A percentile compares a stretch with the other conserved stretches of the same genome.
These are phyloP conservation scores for Hirtodrosophila trivittata DNA, from an alignment of 2,888 invertebrate species.

Conservation along the genomic window DNA sequence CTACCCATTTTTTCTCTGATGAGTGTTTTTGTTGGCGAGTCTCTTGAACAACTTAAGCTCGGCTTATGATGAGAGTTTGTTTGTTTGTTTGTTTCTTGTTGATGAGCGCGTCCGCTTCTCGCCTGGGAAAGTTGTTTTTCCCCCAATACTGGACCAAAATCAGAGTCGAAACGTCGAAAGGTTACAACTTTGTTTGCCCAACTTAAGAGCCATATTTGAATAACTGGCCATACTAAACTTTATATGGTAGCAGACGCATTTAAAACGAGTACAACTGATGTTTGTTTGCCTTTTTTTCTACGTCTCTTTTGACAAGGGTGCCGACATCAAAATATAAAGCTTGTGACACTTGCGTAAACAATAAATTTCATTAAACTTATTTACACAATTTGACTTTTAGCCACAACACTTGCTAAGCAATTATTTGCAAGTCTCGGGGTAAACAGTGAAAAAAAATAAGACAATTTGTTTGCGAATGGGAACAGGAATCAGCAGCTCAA, in stretches of 20 bases:
- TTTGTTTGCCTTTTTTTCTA: slow-evolving; percentile 22
- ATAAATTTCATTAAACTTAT: slow-evolving; percentile 33
- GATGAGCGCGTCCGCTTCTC: slow-evolving; percentile 22
- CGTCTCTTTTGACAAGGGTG: slow-evolving; percentile 32
- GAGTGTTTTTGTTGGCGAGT: slow-evolving; percentile 14
- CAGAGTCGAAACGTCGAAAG: slow-evolving; percentile 49
- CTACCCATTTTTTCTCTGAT: slow-evolving; percentile 5
- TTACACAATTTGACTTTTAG: slow-evolving; percentile 20
- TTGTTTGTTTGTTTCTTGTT: slow-evolving; percentile 2
- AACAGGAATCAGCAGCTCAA: neutral
- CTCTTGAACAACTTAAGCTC: slow-evolving; percentile 33
- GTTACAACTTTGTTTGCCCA: slow-evolving; percentile 32
- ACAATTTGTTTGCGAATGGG: slow-evolving; percentile 1
- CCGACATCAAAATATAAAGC: neutral
- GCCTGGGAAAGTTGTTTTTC: slow-evolving; percentile 55
- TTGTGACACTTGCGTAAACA: slow-evolving; percentile 48
- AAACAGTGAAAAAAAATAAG: slow-evolving; percentile 4
- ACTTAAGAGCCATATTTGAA: slow-evolving; percentile 12
- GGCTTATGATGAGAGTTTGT: slow-evolving; percentile 17
- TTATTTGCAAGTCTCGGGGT: slow-evolving; percentile 27
- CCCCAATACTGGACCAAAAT: slow-evolving; percentile 5
- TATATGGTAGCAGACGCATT: slow-evolving; percentile 14
- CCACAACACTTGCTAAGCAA: slow-evolving; percentile 34
- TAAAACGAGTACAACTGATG: slow-evolving; percentile 45
- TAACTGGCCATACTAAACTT: neutral